Conservation (phyloP, 1,140 invertebrate genomes). For the Drosophila sechellia region DNA sequence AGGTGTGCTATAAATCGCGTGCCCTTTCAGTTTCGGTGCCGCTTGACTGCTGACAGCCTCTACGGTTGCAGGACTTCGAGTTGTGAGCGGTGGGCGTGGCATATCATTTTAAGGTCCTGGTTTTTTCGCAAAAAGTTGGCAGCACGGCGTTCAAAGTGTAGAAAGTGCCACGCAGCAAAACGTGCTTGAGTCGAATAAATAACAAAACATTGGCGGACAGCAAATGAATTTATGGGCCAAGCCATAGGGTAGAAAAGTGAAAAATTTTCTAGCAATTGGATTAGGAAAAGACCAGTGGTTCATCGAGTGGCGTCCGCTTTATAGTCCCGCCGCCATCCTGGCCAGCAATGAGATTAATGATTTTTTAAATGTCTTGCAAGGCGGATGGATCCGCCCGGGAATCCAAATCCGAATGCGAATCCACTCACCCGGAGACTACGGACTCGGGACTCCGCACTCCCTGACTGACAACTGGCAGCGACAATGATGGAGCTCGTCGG, state of each 20-base stretch:
- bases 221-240: constrained; percentile 68
- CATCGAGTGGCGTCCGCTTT: constrained; percentile 15
- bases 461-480: constrained; percentile 50
- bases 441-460: background rate
- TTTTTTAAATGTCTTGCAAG: constrained; percentile 57
- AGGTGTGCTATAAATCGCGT: constrained; percentile 79
- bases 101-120: constrained; percentile 73
- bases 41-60: constrained; percentile 77
- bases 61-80: constrained; percentile 21
- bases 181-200: constrained; percentile 79
- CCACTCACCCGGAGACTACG: constrained; percentile 10
- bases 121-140: background rate
- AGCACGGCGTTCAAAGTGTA: background rate
- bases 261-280: constrained; percentile 52
- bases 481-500: constrained; percentile 48
- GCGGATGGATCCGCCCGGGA: constrained; percentile 12
- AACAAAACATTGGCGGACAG: constrained; percentile 79
- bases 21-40: constrained; percentile 59
- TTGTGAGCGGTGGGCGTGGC: constrained; percentile 62
- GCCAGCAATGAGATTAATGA: constrained; percentile 57
- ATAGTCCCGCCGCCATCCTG: constrained; percentile 3
- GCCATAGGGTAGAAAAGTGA: constrained; percentile 22
- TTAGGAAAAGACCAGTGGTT: constrained; percentile 45
- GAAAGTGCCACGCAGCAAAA: constrained; percentile 64
- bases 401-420: constrained; percentile 12